Base-by-base conservation (phyloP, 2,888 invertebrate genomes). In the Athrips mouffetella region DNA sequence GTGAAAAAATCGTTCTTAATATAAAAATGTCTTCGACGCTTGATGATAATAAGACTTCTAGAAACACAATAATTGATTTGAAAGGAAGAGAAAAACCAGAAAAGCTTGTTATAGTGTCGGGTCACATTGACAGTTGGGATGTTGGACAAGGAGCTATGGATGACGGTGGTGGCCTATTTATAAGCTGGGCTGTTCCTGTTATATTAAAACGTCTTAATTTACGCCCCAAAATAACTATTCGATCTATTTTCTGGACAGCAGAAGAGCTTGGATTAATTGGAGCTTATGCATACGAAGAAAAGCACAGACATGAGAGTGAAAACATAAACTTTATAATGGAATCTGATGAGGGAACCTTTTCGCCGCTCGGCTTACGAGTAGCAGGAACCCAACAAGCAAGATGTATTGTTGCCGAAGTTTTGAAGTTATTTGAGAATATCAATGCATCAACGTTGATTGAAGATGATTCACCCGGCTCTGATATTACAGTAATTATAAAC, bases 101-200 rank as follows among this genome's bases (percentile, higher is more conserved):
- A 13, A 78, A 80, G 53, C 82, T 93, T 0, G 95, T 96, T 0
- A 85, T 96, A 15, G 90, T 96, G 13, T 94, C 95, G 2, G 96
- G 96, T 10, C 96, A 96, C 73, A 87, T 96, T 20, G 96, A 96
- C 66, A 94, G 94, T 66, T 96, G 96, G 96, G 95, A 96, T 75
- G 94, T 96, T 8, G 96, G 96, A 1, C 91, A 93, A 61, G 96
- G 96, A 11, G 95, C 95, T 4, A 94, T 96, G 95, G 96, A 96
- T 70, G 95, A 96, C 62, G 95, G 93, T 18, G 94, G 94, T 49
- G 96, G 96, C 42, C 90, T 93, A 16, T 93, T 95, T 60, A 91
- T 95, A 27, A 93, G 95, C 16, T 95, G 94, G 93, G 91, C 92
- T 54, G 92, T 93, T 7, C 81, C 94, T 13, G 91, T 91, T 5